A percentile compares a stretch with the other conserved stretches of the same genome.
Conservation (phyloP, 2,888 invertebrate species). For the Flabesymbios commensalis region DNA sequence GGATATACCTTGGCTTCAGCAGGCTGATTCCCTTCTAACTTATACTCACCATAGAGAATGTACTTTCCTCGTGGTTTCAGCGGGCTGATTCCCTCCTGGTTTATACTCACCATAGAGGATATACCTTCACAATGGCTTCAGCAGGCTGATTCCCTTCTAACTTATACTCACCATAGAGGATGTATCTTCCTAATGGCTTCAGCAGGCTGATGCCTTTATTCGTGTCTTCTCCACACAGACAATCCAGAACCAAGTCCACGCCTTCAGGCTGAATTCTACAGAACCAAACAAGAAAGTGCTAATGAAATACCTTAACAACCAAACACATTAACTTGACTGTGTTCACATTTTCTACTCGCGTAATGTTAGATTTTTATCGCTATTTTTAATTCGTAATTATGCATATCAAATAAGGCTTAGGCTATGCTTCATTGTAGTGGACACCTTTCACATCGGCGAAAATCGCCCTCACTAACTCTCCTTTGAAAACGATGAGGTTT, state of each 20-base stretch:
- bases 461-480: no score
- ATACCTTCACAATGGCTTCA: conserved; percentile 88
- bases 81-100: conserved; percentile 80
- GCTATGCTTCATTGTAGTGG: no score
- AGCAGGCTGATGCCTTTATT: conserved; percentile 81
- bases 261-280: conserved; percentile 65
- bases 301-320: no score
- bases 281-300: no score
- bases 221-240: conserved; percentile 86
- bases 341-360: no score
- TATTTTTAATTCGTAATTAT: no score
- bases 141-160: conserved; percentile 78
- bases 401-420: no score
- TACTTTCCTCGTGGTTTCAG: conserved; percentile 88
- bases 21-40: no score
- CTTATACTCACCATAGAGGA: conserved; percentile 77
- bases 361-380: no score
- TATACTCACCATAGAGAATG: conserved; percentile 76
- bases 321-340: no score
- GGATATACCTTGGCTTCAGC: conserved; percentile 83
- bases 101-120: conserved; percentile 77
- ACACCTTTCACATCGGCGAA: no score
- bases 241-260: conserved; percentile 84
- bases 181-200: conserved; percentile 86
- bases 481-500: no score